Evolutionary conservation across 2,113 vertebrate genomes (phyloP).

Genomic region (Panthera tigris): DNA sequence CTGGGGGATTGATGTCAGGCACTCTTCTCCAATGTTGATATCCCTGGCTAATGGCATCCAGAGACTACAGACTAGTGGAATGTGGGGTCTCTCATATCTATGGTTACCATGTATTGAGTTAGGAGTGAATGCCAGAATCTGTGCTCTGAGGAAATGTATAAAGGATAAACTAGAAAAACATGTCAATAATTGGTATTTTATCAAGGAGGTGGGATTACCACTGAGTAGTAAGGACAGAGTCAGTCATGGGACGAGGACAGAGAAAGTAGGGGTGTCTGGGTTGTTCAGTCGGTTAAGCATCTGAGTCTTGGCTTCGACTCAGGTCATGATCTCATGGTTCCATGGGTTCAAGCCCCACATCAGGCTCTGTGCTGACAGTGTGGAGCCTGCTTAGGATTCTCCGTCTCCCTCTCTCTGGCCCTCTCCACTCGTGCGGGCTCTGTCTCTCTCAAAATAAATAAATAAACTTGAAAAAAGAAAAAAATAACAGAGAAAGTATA

Average conservation of each 20-base stretch:
- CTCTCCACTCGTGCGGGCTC: too few species aligned
- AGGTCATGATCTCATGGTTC: too few species aligned
- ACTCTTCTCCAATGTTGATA: background rate
- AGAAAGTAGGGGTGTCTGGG: background rate
- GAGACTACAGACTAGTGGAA: background rate
- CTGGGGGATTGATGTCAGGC: background rate
- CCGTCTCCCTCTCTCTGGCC: too few species aligned
- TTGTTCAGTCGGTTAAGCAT: too few species aligned
- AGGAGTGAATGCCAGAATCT: background rate
- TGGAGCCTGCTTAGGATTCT: too few species aligned
- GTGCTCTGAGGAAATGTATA: background rate
- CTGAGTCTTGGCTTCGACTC: too few species aligned
- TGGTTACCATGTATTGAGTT: background rate
- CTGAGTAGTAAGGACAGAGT: background rate
- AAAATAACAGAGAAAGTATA: background rate
- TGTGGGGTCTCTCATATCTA: background rate
- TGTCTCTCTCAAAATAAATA: too few species aligned
- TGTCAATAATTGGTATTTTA: background rate
- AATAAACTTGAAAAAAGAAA: too few species aligned
- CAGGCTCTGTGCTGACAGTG: too few species aligned
- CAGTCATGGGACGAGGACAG: background rate
- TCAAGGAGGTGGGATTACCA: background rate
- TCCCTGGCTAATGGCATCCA: background rate
- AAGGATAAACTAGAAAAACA: background rate
- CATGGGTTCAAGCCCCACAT: too few species aligned